Conservation (phyloP, 2,113 vertebrate species). For the Carollia perspicillata region DNA sequence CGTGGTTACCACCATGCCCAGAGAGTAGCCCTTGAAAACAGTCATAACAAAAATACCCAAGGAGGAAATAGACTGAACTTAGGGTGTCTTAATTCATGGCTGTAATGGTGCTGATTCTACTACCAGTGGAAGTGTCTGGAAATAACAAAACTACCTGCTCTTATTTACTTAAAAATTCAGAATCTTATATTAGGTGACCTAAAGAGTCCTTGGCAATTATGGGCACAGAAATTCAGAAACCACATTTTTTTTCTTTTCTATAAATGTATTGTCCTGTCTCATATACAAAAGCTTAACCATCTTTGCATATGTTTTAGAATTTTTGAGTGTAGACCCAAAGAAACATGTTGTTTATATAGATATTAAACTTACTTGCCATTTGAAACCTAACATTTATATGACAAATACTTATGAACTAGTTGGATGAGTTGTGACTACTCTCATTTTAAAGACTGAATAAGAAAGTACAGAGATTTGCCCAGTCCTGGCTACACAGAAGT, state of each 20-base stretch:
- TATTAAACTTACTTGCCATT: neutral
- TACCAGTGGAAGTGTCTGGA: neutral
- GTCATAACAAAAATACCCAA: neutral
- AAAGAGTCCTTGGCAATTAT: neutral
- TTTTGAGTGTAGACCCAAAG: neutral
- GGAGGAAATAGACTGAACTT: neutral
- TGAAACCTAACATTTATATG: neutral
- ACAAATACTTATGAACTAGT: neutral
- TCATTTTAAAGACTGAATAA: neutral
- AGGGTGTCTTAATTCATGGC: neutral
- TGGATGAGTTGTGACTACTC: neutral
- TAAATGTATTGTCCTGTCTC: neutral
- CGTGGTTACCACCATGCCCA: neutral
- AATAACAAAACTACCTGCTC: neutral
- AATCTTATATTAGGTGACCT: neutral
- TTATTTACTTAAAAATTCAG: conserved; percentile 23
- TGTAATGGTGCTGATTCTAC: neutral
- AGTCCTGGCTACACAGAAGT: neutral
- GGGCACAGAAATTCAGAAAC: neutral
- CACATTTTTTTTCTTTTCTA: neutral
- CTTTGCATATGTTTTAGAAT: neutral
- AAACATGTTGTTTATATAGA: neutral
- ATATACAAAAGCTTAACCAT: neutral
- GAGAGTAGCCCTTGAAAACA: neutral
- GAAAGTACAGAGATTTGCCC: neutral